Evolutionary conservation across 2,888 invertebrate genomes (phyloP), one percentile per base, ranked within the genome.

Genomic region (Trissonchulus sp.): DNA sequence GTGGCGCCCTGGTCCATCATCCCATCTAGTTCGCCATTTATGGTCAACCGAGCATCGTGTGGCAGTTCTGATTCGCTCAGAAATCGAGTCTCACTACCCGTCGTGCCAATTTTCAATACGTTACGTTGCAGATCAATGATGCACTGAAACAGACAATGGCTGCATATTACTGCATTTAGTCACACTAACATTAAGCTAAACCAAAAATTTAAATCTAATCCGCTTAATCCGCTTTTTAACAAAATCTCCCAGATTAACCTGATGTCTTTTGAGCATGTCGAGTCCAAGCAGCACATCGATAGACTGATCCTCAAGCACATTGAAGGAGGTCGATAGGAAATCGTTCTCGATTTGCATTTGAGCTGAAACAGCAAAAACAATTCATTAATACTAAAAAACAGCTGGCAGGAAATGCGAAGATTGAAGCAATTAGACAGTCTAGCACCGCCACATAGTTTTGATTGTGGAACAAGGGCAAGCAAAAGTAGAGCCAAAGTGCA

Each of bases 241-340:
- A n/a, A n/a, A n/a, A n/a, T n/a, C n/a, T n/a, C n/a, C n/a, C n/a
- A n/a, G 48, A 77, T 75, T 73, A 79, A 92, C 93, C 89, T 95
- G 96, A 88, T 98, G 97, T 81, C 97, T 88, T 86, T 93, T 94
- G 0, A 99, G 88, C 95, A 98, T 97, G 84, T 99, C 98, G 74
- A 99, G 88, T 0, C 99, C 99, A 23, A 99, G 88, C 76, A 99
- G 87, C 94, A 99, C 95, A 83, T 99, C 98, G 94, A 98, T 96
- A 0, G 94, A 93, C 85, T 98, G 97, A 81, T 97, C 92, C 84
- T 95, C 93, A 69, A 99, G 88, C 62, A 99, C 94, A 37, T 95
- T 94, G 86, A 99, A 98, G 63, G 96, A 96, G 1, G 96, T 94
- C 0, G 94, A 93, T 63, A 99, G 88, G 85, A 93, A 95, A 83